Base-by-base conservation (phyloP, 2,113 vertebrate species). In the Oncorhynchus gorbuscha region DNA sequence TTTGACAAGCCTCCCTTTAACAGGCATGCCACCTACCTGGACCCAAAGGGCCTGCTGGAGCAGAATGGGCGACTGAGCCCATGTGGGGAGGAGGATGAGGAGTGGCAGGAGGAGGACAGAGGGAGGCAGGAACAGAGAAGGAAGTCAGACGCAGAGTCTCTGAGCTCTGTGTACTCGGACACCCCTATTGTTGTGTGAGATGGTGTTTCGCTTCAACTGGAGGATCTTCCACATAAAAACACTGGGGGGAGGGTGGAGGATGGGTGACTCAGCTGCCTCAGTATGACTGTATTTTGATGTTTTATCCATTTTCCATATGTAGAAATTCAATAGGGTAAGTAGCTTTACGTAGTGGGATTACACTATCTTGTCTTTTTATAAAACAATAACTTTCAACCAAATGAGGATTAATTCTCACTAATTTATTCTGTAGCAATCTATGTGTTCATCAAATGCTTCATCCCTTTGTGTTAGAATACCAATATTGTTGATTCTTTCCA, bases 91-190 rank as follows among this genome's bases (percentile, higher is more conserved):
- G 93, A 94, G 12, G 89, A 91, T 1, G 87, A 87, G 69, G 92
- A 91, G 45, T 89, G 87, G 82, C 87, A 14, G 16, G 51, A 85
- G 28, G 83, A 78, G 77, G 80, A 79, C 0, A 86, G 83, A 66
- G 49, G 3, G 59, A 22, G 85, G 78, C 94, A 92, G 79, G 89
- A 35, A 2, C 95, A 93, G 83, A 93, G 96, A 82, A 94, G 94
- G 88, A 92, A 93, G 92, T 98, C 97, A 1, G 96, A 97, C 32
- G 93, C 94, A 0, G 97, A 95, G 66, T 98, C 96, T 0, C 93
- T 97, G 84, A 97, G 96, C 87, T 97, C 97, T 0, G 96, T 96
- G 79, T 97, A 96, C 91, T 97, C 97, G 0, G 96, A 98, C 86
- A 97, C 96, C 2, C 97, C 97, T 74, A 98, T 99, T 83, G 95